Base-by-base conservation (phyloP, 2,113 vertebrate genomes). In the Catharus bicknelli region DNA sequence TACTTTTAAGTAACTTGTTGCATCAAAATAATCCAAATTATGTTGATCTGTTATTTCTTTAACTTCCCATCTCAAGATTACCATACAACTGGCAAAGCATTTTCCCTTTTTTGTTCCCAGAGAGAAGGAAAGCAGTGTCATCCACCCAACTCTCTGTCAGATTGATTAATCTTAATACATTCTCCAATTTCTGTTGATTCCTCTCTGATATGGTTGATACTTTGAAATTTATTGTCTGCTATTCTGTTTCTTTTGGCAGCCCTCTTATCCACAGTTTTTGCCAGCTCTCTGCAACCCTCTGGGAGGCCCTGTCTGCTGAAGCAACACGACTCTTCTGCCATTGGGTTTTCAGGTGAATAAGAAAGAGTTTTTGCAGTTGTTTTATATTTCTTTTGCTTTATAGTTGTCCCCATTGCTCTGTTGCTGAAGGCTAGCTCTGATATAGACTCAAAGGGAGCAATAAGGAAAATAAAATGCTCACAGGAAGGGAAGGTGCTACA, bases 311-410 rank as follows among this genome's bases (percentile, higher is more conserved):
- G 36, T 74, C 45, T 84, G 47, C 45, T 89, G 63, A 93, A 85
- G 47, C 29, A 90, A 13, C 1, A 6, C 8, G 42, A n/a, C 22
- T 86, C 78, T 82, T 66, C 50, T 90, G 81, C 42, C 66, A 84
- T 22, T 0, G 0, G 21, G 16, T 61, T 81, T 93, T 82, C 54
- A 92, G 83, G 73, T 76, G 66, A 72, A 92, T 32, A 18, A 45
- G 29, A 86, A 89, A 72, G 16, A 38, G 4, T 45, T 76, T 83
- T 73, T 57, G 27, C 32, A 57, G 51, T 30, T 88, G 59, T 72
- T 92, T 89, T 57, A 16, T 45, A 62, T 86, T 94, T 83, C 34
- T 84, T 90, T 95, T 93, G n/a, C 36, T 36, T 75, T 86, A 84
- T 70, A 84, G 77, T 57, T 3, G 23, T 57, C 15, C 50, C 80